A percentile compares a stretch with the other conserved stretches of the same genome.
These are phyloP conservation scores for Regulus satrapa DNA, from an alignment of 2,113 vertebrate genomes.

Conservation along the genomic window DNA sequence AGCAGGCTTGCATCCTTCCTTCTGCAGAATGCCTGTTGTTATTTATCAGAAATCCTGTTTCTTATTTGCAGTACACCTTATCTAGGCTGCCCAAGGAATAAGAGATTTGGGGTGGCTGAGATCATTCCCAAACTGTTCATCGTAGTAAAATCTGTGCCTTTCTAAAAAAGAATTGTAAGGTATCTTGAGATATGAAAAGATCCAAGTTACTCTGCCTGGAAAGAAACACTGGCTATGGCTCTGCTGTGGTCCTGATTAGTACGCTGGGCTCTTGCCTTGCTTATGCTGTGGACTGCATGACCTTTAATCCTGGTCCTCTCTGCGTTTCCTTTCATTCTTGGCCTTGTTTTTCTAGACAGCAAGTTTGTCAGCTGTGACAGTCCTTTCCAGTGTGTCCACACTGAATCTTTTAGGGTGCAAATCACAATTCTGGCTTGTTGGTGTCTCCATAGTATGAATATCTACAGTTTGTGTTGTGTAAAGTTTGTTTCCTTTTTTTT, in stretches of 20 bases:
- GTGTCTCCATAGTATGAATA: background rate
- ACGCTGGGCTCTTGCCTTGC: background rate
- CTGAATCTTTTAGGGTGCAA: background rate
- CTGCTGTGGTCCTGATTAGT: background rate
- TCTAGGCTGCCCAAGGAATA: background rate
- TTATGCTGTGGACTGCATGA: background rate
- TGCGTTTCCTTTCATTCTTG: background rate
- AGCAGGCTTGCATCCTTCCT: background rate
- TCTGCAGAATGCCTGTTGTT: background rate
- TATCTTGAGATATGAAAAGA: background rate
- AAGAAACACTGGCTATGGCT: background rate
- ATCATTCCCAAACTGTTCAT: fast-evolving
- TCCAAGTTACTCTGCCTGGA: background rate
- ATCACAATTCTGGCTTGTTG: background rate
- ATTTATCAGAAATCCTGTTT: background rate
- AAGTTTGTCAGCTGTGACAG: background rate
- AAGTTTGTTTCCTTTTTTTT: background rate
- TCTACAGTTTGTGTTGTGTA: background rate
- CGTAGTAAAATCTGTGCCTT: background rate
- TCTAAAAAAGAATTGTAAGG: background rate
- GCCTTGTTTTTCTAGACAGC: background rate
- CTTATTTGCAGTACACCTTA: background rate
- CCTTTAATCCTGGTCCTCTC: background rate
- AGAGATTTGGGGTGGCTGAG: background rate
- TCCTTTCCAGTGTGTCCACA: background rate